A percentile compares a stretch with the other conserved stretches of the same genome.
Conservation (phyloP, 2,113 vertebrate species). For the Elanus axillaris region DNA sequence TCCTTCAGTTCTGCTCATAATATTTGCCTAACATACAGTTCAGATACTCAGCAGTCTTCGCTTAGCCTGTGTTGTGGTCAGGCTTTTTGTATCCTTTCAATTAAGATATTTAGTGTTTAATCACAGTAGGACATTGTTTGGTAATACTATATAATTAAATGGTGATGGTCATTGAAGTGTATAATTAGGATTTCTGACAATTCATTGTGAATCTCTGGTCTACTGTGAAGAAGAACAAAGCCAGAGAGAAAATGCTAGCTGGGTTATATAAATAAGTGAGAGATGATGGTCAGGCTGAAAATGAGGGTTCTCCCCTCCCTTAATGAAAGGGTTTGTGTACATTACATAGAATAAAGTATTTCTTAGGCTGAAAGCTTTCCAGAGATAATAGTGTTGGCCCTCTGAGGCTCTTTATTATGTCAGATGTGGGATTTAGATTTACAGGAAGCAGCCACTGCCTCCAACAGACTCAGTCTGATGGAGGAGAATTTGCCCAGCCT, state of each 20-base stretch:
- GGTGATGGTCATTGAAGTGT: slow-evolving; percentile 49
- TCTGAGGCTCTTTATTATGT: slow-evolving; percentile 60
- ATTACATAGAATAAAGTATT: slow-evolving; percentile 61
- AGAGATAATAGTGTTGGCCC: slow-evolving; percentile 61
- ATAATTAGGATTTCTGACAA: slow-evolving; percentile 54
- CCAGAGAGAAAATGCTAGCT: slow-evolving; percentile 34
- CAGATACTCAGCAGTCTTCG: neutral
- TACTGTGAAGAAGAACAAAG: slow-evolving; percentile 55
- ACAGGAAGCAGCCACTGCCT: neutral
- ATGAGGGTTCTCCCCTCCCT: slow-evolving; percentile 14
- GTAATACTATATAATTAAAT: slow-evolving; percentile 60
- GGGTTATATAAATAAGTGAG: slow-evolving; percentile 49
- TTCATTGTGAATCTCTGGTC: slow-evolving; percentile 52
- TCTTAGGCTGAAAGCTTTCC: slow-evolving; percentile 60
- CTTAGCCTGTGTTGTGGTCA: slow-evolving; percentile 4
- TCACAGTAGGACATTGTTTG: slow-evolving; percentile 60
- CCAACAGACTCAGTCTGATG: neutral
- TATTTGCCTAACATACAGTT: neutral
- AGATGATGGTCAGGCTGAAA: slow-evolving; percentile 49
- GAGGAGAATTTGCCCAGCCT: neutral
- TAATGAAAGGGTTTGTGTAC: slow-evolving; percentile 68
- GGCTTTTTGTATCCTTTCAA: slow-evolving; percentile 50
- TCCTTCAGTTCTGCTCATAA: neutral
- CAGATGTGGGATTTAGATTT: slow-evolving; percentile 50
- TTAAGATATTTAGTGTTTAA: slow-evolving; percentile 62